phyloP scores from a whole-genome alignment of 37 sponge, comb jelly and placozoan species.

The Haliclona indistincta region DNA sequence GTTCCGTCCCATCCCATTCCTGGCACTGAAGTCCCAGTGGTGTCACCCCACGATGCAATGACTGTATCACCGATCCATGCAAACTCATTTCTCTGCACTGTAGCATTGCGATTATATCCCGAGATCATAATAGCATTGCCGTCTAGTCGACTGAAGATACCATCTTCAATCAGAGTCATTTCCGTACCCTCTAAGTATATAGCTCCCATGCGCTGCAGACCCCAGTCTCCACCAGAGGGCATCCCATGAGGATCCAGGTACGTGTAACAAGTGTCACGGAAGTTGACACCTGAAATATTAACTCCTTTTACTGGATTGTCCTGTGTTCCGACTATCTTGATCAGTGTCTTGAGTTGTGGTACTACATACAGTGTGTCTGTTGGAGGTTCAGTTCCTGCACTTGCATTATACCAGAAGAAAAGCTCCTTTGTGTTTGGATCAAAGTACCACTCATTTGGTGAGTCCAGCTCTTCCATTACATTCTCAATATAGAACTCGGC shows the following conservation, averaged over 20 bases:
- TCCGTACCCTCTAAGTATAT: slow-evolving; percentile 38
- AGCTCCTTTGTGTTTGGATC: slow-evolving; percentile 18
- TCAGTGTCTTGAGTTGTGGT: not conserved
- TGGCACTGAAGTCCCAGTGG: slow-evolving; percentile 22
- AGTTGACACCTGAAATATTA: slow-evolving; percentile 9
- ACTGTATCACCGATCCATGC: slow-evolving; percentile 17
- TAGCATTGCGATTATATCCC: slow-evolving; percentile 15
- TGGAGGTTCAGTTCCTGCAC: slow-evolving; percentile 33
- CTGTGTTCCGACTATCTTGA: slow-evolving; percentile 32
- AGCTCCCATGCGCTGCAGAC: slow-evolving; percentile 12
- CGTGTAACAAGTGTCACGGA: slow-evolving; percentile 38
- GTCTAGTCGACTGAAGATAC: slow-evolving; percentile 26
- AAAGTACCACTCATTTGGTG: slow-evolving; percentile 50
- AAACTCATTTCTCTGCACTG: slow-evolving; percentile 6
- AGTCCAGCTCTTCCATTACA: slow-evolving; percentile 50
- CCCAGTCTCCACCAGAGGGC: slow-evolving; percentile 37
- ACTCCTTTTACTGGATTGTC: slow-evolving; percentile 15
- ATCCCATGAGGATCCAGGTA: slow-evolving; percentile 48
- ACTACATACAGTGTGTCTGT: slow-evolving; percentile 17
- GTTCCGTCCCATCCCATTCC: slow-evolving; percentile 55
- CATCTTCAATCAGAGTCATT: not conserved
- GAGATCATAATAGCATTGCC: slow-evolving; percentile 36
- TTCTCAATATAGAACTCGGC: slow-evolving; percentile 51
- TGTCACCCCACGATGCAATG: slow-evolving; percentile 32
- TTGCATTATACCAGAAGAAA: slow-evolving; percentile 41